Conservation (phyloP, 2,113 vertebrate genomes). For the Rhodinocichla rosea region DNA sequence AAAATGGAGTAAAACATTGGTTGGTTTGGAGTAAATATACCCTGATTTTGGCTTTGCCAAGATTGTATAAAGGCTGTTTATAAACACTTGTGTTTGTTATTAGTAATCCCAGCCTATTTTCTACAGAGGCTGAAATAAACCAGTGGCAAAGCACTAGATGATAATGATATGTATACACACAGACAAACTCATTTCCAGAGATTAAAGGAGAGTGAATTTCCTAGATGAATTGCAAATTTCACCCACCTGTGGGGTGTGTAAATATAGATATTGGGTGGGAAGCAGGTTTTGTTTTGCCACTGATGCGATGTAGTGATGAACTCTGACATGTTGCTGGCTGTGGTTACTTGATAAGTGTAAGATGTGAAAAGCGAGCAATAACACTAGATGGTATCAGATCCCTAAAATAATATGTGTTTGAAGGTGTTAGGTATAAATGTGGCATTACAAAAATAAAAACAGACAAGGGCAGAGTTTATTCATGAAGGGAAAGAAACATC, state of each 20-base stretch:
- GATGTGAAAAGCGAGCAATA: slow-evolving; percentile 51
- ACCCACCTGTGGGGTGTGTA: slow-evolving; percentile 56
- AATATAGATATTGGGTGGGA: slow-evolving; percentile 46
- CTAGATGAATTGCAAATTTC: slow-evolving; percentile 42
- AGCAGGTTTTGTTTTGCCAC: slow-evolving; percentile 37
- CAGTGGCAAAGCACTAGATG: background rate
- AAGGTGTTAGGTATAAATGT: slow-evolving; percentile 25
- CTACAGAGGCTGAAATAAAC: slow-evolving; percentile 36
- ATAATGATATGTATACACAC: background rate
- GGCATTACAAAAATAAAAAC: slow-evolving; percentile 20
- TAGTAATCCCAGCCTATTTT: slow-evolving; percentile 33
- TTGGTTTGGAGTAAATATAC: background rate
- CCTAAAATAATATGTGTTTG: slow-evolving; percentile 47
- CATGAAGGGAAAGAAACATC: slow-evolving; percentile 25
- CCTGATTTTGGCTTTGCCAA: background rate
- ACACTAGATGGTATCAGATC: slow-evolving; percentile 46
- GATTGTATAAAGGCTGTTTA: background rate
- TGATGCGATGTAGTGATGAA: slow-evolving; percentile 47
- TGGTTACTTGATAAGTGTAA: slow-evolving; percentile 66
- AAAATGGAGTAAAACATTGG: background rate
- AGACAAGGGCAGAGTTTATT: slow-evolving; percentile 17
- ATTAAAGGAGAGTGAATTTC: slow-evolving; percentile 46
- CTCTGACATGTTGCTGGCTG: slow-evolving; percentile 60
- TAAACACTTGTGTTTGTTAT: slow-evolving; percentile 10
- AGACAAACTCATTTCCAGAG: slow-evolving; percentile 33